Conservation (phyloP, 2,888 invertebrate species). For the Caradrina kadenii region DNA sequence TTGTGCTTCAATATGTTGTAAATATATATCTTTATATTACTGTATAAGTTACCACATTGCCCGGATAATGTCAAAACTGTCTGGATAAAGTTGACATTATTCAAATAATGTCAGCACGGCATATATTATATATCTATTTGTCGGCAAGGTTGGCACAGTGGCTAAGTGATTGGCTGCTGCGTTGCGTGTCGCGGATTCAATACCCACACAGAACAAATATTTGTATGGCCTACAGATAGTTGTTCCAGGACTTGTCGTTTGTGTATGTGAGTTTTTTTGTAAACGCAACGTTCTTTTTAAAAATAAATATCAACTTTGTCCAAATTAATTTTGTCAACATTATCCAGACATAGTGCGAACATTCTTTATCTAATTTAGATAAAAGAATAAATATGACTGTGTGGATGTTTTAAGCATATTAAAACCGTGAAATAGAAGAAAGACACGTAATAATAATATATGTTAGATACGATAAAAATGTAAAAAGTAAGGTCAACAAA, state of each 20-base stretch:
- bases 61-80: not conserved
- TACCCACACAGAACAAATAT: too few species aligned
- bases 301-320: too few species aligned
- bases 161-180: too few species aligned
- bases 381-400: slow-evolving; percentile 16
- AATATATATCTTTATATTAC: slow-evolving; percentile 27
- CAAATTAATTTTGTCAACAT: slow-evolving; percentile 7
- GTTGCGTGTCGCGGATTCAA: too few species aligned
- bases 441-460: slow-evolving; percentile 3
- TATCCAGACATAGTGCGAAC: not conserved
- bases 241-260: too few species aligned
- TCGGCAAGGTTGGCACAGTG: too few species aligned
- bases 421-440: slow-evolving; percentile 33
- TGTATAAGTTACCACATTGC: not conserved
- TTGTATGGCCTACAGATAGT: too few species aligned
- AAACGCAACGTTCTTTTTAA: too few species aligned
- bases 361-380: slow-evolving; percentile 15
- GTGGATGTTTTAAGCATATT: slow-evolving; percentile 50
- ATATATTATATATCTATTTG: too few species aligned
- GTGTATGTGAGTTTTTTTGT: too few species aligned
- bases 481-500: too few species aligned
- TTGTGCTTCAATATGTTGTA: slow-evolving; percentile 58
- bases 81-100: not conserved
- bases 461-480: slow-evolving; percentile 3
- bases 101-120: not conserved